Evolutionary conservation across 2,888 invertebrate species (phyloP).

Genomic region (Macrostomum cliftonense): DNA sequence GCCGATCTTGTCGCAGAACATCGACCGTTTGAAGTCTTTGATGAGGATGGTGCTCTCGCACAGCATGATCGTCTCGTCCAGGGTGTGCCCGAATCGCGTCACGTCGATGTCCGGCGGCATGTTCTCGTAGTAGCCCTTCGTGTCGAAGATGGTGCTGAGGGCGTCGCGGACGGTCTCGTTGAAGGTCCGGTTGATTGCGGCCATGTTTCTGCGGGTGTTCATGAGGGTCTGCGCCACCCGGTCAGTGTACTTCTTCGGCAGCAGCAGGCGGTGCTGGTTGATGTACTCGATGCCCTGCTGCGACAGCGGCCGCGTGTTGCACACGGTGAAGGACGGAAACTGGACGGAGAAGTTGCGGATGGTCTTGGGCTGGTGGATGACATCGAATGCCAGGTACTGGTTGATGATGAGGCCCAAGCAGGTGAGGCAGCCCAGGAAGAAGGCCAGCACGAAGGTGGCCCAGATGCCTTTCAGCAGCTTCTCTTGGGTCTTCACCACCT

Average conservation of each 20-base stretch:
- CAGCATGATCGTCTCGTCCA: too few species aligned
- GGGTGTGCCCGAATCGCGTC: too few species aligned
- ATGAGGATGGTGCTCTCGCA: neutral
- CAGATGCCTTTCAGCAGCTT: conserved; percentile 2
- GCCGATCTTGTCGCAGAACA: neutral
- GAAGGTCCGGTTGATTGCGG: too few species aligned
- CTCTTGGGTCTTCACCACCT: conserved; percentile 7
- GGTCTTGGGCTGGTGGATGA: conserved; percentile 10
- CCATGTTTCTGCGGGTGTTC: too few species aligned
- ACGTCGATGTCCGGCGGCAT: too few species aligned
- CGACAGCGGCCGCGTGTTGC: conserved; percentile 7
- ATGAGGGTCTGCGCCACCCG: too few species aligned
- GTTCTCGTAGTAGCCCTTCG: neutral
- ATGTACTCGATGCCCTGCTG: conserved; percentile 2
- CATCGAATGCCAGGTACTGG: conserved; percentile 5
- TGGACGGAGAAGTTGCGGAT: conserved; percentile 2
- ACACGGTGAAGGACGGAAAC: conserved; percentile 7
- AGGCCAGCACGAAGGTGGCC: conserved; percentile 6
- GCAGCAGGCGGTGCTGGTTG: neutral
- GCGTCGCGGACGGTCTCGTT: too few species aligned
- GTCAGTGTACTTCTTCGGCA: neutral
- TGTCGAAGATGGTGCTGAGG: too few species aligned
- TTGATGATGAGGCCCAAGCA: conserved; percentile 5
- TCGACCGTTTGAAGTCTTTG: neutral
- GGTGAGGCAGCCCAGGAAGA: conserved; percentile 8